phyloP scores from a whole-genome alignment of 2,888 invertebrate genomes.

The Drosophila paranaensis region DNA sequence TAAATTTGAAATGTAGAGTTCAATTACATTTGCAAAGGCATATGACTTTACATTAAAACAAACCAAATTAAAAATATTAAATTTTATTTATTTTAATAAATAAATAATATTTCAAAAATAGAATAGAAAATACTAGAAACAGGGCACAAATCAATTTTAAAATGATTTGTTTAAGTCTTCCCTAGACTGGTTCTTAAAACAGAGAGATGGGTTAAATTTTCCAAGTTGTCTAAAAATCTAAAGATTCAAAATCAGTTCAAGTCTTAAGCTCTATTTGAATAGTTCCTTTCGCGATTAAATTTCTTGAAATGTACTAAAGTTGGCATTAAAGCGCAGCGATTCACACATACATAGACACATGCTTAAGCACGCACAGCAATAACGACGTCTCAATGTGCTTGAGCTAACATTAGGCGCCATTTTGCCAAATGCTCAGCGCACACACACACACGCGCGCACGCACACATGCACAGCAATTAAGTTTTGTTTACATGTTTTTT shows the following conservation, averaged over 20 bases:
- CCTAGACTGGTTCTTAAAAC: neutral
- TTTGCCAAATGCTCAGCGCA: conserved; percentile 51
- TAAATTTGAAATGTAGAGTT: neutral
- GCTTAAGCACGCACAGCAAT: conserved; percentile 42
- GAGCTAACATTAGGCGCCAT: conserved; percentile 62
- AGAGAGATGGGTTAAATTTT: neutral
- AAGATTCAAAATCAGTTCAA: neutral
- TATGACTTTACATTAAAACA: neutral
- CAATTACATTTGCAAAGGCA: no score
- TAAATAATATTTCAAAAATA: neutral
- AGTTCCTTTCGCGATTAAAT: neutral
- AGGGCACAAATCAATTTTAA: neutral
- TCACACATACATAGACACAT: conserved; percentile 4
- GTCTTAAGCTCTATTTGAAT: no score
- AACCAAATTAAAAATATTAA: neutral
- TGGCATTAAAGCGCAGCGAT: conserved; percentile 35
- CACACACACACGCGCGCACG: conserved; percentile 26
- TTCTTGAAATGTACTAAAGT: conserved; percentile 31
- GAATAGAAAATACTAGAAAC: no score
- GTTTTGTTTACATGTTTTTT: conserved; percentile 76
- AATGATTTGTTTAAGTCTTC: neutral
- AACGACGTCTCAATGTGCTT: conserved; percentile 67
- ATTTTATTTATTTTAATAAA: neutral
- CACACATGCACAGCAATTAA: conserved; percentile 47
- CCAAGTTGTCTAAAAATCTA: neutral